Evolutionary conservation across 1,140 invertebrate genomes (phyloP), one percentile per base, ranked within the genome.

Genomic region (Pogonognathellus flavescens): DNA sequence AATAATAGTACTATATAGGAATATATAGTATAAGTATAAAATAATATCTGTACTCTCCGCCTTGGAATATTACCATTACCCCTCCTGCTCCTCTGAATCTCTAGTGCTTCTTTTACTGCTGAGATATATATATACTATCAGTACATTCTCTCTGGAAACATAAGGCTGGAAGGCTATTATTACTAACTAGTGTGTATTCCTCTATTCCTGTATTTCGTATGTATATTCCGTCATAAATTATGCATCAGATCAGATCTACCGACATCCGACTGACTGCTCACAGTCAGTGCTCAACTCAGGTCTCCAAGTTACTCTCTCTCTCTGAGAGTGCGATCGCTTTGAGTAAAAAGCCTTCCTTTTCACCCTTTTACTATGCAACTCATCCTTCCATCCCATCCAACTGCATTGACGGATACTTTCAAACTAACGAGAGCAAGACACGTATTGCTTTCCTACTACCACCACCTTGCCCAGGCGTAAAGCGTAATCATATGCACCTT

Each of bases 191-290:
- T 41, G 31, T 41, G 2, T 41, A 41, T 6, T 41, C 31, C 31
- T 41, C 31, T 41, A 41, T 41, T 41, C 53, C 9, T n/a, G 53
- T 57, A n/a, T 57, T n/a, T 14, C 62, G 62, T 76, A 76, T 76
- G 70, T 76, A 76, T 76, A 76, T 76, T 76, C 31, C 25, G 80
- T 81, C 50, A 81, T 81, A 81, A 81, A 81, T 81, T 81, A 81
- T 81, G 80, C 80, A 81, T 81, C 80, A 81, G 50, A 81, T 81
- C 80, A 81, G 80, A 81, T 81, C 80, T 52, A 25, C 80, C 53
- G 80, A 81, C 80, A 81, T 59, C 53, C 50, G 80, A 81, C 80
- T 53, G 80, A 81, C 80, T 76, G 41, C 70, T 76, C 70, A 76
- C 70, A 76, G 70, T 76, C 70, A 76, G 70, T 49, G n/a, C 70